Evolutionary conservation across 2,888 invertebrate species (phyloP), one percentile per base, ranked within the genome.

Genomic region (Leptopilina drosophilae): DNA sequence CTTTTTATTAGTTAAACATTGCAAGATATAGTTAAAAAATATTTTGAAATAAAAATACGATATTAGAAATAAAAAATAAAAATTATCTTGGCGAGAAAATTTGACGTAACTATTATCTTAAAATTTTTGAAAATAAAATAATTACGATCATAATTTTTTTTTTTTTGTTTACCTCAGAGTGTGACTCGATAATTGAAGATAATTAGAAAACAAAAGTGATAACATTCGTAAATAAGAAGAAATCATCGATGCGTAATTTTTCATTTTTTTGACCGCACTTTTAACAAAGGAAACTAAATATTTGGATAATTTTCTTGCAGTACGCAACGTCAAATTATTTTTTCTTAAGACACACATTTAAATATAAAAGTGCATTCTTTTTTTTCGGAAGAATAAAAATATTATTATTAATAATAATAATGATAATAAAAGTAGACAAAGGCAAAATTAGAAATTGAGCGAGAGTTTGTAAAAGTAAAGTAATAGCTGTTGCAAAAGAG

Each of bases 401-500:
- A 49, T 49, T 12, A 3, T 33, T 12, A 11, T 11, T 20, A 20
- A 49, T 49, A 49, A 11, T 73, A 14, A 33, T 73, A 56, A 53
- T 73, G n/a, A 33, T 33, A 33, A 33, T 33, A 73, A 49, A 56
- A 53, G 5, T 56, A 73, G 49, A 73, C 56, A 73, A 73, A 73
- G 56, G 33, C 53, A 40, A 73, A 53, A 49, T 49, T 73, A 73
- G 73, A 73, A 73, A 73, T 73, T 73, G n/a, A 73, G 73, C 73
- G 73, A 73, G 73, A 73, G 73, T 73, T 73, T 53, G 73, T 73
- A 73, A 73, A 73, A 73, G 73, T 73, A 33, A 33, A n/a, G 73
- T 49, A 78, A 78, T 42, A 64, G 78, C 9, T 56, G 69, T 85
- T 84, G 83, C 84, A 82, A 83, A 84, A 82, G 73, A 78, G 53